phyloP scores from a whole-genome alignment of 64 coral and sea anemone genomes.

The Catalaphyllia jardinei region DNA sequence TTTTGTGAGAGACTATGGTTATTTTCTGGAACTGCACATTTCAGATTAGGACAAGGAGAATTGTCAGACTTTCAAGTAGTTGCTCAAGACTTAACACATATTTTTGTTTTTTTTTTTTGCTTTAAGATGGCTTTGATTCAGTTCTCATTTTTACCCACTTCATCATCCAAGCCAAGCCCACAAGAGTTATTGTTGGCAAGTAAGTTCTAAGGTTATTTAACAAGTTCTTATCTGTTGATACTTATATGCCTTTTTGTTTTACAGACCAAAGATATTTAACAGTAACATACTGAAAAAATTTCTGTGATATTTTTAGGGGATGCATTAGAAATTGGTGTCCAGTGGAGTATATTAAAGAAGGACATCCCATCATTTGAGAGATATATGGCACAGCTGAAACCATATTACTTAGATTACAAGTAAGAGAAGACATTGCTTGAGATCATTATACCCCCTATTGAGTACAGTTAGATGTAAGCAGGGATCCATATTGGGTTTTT shows the following conservation, averaged over 20 bases:
- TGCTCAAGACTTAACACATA: too few species aligned
- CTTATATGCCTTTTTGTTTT: too few species aligned
- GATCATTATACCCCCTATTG: too few species aligned
- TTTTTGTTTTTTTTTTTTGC: background rate
- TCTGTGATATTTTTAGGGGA: slow-evolving; percentile 57
- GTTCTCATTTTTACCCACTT: slow-evolving; percentile 91
- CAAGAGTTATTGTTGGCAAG: slow-evolving; percentile 86
- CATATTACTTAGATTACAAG: slow-evolving; percentile 98
- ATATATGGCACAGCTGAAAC: slow-evolving; percentile 99
- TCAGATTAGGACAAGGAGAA: too few species aligned
- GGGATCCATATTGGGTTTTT: too few species aligned
- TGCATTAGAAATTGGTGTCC: slow-evolving; percentile 98
- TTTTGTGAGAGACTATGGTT: too few species aligned
- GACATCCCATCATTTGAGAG: slow-evolving; percentile 99
- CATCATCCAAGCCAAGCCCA: slow-evolving; percentile 68
- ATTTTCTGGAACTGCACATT: too few species aligned
- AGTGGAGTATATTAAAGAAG: slow-evolving; percentile 94
- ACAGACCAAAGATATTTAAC: too few species aligned
- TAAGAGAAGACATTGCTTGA: background rate
- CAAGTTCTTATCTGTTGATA: background rate
- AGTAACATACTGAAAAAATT: too few species aligned
- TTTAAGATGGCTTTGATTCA: slow-evolving; percentile 86
- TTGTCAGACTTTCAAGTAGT: too few species aligned
- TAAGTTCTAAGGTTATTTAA: slow-evolving; percentile 47
- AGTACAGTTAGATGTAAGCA: too few species aligned